Evolutionary conservation across 2,797 vertebrate species (phyloP), one percentile per base, ranked within the genome.

Genomic region (Anas flavirostris): DNA sequence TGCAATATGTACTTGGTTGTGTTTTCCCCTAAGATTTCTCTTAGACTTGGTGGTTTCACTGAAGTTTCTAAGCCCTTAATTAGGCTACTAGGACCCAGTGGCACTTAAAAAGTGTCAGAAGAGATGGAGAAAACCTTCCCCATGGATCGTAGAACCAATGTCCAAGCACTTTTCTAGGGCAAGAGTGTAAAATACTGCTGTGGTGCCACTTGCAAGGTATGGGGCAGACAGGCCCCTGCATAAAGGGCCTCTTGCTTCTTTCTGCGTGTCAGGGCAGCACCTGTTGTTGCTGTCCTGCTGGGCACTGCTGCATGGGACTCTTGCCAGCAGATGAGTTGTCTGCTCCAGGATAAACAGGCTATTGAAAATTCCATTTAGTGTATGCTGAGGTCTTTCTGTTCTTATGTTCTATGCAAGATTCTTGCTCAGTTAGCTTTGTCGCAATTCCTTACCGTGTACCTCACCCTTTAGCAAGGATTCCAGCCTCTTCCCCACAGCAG

Each of bases 51-150:
- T 91, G 58, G 19, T 60, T 91, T 94, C 83, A 52, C 39, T 53
- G 76, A 68, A 68, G 75, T 10, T 84, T 88, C 82, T 62, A 78
- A 66, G 35, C 12, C 33, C 70, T 84, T 94, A 84, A 88, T 88
- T 84, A 94, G 46, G 55, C 29, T 82, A 46, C 19, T 44, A 4
- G 79, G 35, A 69, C 53, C 70, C 63, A 84, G 72, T 82, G 83
- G 28, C 86, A 90, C 52, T 55, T 84, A 77, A 90, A 82, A 76
- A 46, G 8, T 41, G 53, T 48, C 48, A 74, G 29, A 86, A 84
- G 81, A 55, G n/a, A 43, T 48, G 46, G 59, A 84, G 77, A 62
- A 91, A 82, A 33, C 16, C 9, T 67, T 22, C 50, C 28, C 41
- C 5, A 7, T 0, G 15, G 25, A 46, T 3, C 60, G 37, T 4